Percentiles rank a stretch among this genome's conserved stretches.
Evolutionary conservation across 2,888 invertebrate genomes (phyloP).

Genomic region (Sussaba pulchella): DNA sequence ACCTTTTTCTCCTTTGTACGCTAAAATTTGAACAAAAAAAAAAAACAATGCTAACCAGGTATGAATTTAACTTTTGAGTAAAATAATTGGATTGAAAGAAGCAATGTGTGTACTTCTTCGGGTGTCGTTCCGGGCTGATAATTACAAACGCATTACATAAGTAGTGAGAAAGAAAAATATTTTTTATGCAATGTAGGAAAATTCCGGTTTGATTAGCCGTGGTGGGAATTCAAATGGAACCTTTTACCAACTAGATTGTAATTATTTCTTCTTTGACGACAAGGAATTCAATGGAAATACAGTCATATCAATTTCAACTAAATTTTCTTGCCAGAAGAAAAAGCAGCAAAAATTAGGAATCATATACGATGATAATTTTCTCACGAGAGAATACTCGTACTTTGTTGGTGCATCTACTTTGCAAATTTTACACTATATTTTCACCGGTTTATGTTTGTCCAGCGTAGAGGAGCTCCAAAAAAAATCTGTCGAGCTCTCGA

Average conservation of each 20-base stretch:
- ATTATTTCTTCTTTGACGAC: too few species aligned
- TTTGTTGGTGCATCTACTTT: neutral
- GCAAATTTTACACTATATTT: conserved; percentile 9
- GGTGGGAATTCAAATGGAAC: too few species aligned
- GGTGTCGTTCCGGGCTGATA: neutral
- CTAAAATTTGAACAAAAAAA: conserved; percentile 21
- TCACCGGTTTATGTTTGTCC: conserved; percentile 3
- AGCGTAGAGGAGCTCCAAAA: conserved; percentile 6
- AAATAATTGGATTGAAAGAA: neutral
- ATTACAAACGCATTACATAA: neutral
- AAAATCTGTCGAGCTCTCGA: conserved; percentile 13
- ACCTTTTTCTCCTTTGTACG: conserved; percentile 8
- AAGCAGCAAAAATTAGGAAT: neutral
- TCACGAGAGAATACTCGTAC: conserved; percentile 3
- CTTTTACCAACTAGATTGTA: too few species aligned
- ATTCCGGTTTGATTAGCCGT: too few species aligned
- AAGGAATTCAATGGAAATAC: too few species aligned
- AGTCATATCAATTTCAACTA: too few species aligned
- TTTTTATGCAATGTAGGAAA: too few species aligned
- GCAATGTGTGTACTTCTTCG: neutral
- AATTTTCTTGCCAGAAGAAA: too few species aligned
- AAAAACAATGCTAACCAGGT: neutral
- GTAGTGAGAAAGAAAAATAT: too few species aligned
- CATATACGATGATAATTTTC: neutral
- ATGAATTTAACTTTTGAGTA: conserved; percentile 7